Conservation (phyloP, 2,113 vertebrate species). For the Neogale vison region DNA sequence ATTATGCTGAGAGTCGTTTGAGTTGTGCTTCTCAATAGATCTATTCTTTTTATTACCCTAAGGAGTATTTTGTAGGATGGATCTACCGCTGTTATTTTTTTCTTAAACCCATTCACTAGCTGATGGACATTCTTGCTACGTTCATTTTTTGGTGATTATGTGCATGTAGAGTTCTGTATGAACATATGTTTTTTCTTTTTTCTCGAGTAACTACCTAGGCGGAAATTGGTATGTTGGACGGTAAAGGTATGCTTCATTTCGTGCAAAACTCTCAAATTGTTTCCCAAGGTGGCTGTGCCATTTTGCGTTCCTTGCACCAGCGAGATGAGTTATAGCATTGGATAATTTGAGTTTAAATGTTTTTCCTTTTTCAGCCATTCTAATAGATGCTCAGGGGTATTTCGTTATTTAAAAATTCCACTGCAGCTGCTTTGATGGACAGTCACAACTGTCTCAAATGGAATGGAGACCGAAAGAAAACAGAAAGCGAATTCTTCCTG, state of each 20-base stretch:
- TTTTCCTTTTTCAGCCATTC: background rate
- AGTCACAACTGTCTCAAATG: background rate
- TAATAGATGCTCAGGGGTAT: background rate
- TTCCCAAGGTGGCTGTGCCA: background rate
- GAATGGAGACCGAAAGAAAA: constrained; percentile 29
- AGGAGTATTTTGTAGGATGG: background rate
- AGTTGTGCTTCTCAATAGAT: background rate
- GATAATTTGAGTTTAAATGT: background rate
- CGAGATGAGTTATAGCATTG: background rate
- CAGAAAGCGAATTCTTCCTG: background rate
- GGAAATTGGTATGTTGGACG: background rate
- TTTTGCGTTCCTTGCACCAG: background rate
- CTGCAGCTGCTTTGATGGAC: background rate
- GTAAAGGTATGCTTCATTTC: background rate
- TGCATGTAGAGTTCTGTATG: background rate
- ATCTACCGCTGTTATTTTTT: background rate
- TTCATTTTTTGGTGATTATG: background rate
- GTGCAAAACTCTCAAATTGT: background rate
- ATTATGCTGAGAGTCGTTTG: background rate
- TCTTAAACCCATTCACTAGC: background rate
- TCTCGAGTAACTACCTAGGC: background rate
- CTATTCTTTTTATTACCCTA: background rate
- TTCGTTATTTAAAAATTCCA: background rate
- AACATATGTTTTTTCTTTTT: constrained; percentile 6
- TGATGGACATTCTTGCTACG: background rate